phyloP scores from a whole-genome alignment of 1,140 invertebrate species.

The Trichomalopsis sarcophagae region DNA sequence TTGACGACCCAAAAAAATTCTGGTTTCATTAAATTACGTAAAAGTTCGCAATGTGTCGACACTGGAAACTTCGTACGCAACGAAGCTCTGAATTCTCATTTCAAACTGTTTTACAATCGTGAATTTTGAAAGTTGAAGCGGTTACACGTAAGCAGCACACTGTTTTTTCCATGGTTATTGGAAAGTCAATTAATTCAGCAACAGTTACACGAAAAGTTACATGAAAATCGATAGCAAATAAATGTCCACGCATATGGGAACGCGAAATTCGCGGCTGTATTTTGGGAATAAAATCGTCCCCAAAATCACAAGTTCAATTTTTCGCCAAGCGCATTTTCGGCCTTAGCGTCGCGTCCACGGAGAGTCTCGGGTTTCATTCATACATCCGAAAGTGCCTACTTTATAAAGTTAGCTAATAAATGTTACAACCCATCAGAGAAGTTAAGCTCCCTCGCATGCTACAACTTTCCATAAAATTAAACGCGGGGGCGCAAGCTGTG shows the following conservation, averaged over 20 bases:
- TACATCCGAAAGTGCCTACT: neutral
- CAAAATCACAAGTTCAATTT: neutral
- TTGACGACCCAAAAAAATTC: no score
- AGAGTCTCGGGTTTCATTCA: neutral
- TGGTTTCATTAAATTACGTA: no score
- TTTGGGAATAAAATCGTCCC: no score
- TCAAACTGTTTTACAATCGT: no score
- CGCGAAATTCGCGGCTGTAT: no score
- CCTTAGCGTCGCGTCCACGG: neutral
- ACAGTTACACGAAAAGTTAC: neutral
- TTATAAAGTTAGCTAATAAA: constrained; percentile 1
- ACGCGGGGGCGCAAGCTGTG: neutral
- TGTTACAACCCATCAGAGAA: neutral
- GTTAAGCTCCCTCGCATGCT: neutral
- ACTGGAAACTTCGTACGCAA: no score
- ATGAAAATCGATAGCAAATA: no score
- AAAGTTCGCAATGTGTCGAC: no score
- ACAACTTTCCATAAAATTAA: constrained; percentile 1
- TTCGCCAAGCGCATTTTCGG: neutral
- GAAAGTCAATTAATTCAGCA: neutral
- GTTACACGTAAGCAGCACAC: no score
- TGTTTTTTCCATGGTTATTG: neutral
- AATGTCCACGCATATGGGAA: no score
- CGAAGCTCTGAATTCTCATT: no score
- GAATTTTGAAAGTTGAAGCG: no score